Evolutionary conservation across 2,113 vertebrate genomes (phyloP).

Genomic region (Pelecanoides urinatrix): DNA sequence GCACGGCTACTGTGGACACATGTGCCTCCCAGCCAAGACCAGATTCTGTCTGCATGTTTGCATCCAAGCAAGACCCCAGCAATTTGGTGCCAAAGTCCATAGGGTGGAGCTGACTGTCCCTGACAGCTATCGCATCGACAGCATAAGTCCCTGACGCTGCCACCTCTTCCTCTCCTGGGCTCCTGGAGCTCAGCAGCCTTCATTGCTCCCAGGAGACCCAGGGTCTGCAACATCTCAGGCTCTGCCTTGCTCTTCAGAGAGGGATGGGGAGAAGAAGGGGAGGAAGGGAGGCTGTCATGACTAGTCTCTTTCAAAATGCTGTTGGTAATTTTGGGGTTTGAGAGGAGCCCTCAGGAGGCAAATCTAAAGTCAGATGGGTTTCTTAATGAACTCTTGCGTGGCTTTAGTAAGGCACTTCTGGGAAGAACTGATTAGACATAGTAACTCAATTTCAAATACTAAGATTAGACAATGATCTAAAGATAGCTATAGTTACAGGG

Average conservation of each 20-base stretch:
- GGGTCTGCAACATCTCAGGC: neutral
- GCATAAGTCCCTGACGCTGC: no score
- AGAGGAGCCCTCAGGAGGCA: neutral
- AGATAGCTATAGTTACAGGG: slow-evolving; percentile 32
- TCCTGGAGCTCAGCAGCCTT: neutral
- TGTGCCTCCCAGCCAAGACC: neutral
- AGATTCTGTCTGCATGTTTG: neutral
- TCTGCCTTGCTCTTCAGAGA: neutral
- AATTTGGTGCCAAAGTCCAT: neutral
- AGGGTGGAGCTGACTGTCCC: neutral
- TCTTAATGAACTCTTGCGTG: neutral
- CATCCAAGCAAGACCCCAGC: neutral
- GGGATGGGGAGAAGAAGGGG: neutral
- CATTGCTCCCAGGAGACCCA: neutral
- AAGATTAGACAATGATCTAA: slow-evolving; percentile 50
- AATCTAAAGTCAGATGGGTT: neutral
- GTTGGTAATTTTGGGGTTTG: neutral
- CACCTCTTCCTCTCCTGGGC: neutral
- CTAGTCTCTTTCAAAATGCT: neutral
- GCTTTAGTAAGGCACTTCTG: slow-evolving; percentile 26
- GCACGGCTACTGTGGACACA: rapidly evolving
- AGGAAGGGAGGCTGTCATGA: neutral
- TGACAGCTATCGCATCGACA: rapidly evolving
- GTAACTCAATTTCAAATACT: slow-evolving; percentile 52
- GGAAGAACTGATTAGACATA: slow-evolving; percentile 29